These are phyloP conservation scores for Dysdera silvatica DNA, from an alignment of 1,140 invertebrate genomes.

Conservation along the genomic window DNA sequence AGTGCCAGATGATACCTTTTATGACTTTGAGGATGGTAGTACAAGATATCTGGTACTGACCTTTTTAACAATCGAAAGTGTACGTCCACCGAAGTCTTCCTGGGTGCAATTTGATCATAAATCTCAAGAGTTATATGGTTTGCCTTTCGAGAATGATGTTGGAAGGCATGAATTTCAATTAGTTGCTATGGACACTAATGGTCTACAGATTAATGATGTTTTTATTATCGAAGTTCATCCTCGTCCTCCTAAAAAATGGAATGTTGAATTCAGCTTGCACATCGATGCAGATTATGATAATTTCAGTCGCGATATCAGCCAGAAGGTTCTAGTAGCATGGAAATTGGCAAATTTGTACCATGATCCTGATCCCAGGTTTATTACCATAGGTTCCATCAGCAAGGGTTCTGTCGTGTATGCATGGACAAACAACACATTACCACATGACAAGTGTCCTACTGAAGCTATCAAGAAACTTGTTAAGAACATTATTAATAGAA, in stretches of 20 bases:
- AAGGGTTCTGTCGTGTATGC: slow-evolving; percentile 51
- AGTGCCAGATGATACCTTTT: slow-evolving; percentile 77
- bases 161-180: slow-evolving; percentile 68
- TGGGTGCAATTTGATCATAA: slow-evolving; percentile 84
- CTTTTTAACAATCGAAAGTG: slow-evolving; percentile 61
- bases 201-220: slow-evolving; percentile 62
- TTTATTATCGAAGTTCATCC: slow-evolving; percentile 64
- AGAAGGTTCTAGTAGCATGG: slow-evolving; percentile 61
- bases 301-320: slow-evolving; percentile 58
- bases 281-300: slow-evolving; percentile 61
- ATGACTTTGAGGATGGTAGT: slow-evolving; percentile 73
- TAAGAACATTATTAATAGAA: slow-evolving; percentile 50
- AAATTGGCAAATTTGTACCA: slow-evolving; percentile 65
- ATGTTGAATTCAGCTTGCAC: slow-evolving; percentile 59
- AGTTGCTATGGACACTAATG: slow-evolving; percentile 57
- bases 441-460: slow-evolving; percentile 61
- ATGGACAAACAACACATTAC: slow-evolving; percentile 68
- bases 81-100: slow-evolving; percentile 56
- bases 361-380: slow-evolving; percentile 61
- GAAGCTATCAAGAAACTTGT: slow-evolving; percentile 62
- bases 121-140: slow-evolving; percentile 81
- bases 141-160: slow-evolving; percentile 60
- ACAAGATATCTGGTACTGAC: slow-evolving; percentile 62
- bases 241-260: slow-evolving; percentile 48
- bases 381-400: slow-evolving; percentile 56